phyloP scores from a whole-genome alignment of 1,140 invertebrate species.

The Mylabris phalerata region DNA sequence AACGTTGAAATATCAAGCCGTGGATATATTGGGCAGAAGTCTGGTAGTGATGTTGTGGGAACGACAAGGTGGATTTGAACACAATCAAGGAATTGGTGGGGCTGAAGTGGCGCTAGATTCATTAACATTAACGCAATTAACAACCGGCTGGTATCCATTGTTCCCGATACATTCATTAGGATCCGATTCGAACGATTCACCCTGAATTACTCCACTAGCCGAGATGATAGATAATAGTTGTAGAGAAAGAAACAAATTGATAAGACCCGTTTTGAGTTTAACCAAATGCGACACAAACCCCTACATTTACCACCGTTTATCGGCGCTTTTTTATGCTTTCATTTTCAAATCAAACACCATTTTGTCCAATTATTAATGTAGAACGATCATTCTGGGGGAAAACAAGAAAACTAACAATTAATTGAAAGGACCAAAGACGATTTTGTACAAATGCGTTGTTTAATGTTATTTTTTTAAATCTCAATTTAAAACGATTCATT shows the following conservation, averaged over 20 bases:
- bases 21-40: constrained; percentile 76
- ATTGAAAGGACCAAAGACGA: constrained; percentile 22
- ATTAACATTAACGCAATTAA: constrained; percentile 67
- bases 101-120: constrained; percentile 74
- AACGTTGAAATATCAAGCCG: constrained; percentile 79
- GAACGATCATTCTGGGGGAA: too few species aligned
- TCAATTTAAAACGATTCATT: not conserved
- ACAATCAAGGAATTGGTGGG: constrained; percentile 80
- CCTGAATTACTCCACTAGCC: constrained; percentile 45
- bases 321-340: too few species aligned
- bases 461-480: constrained; percentile 13
- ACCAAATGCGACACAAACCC: too few species aligned
- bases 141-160: constrained; percentile 82
- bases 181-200: constrained; percentile 63
- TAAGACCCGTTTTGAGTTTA: too few species aligned
- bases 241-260: too few species aligned
- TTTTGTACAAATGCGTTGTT: constrained; percentile 16
- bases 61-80: constrained; percentile 75
- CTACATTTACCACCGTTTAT: too few species aligned
- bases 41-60: constrained; percentile 88
- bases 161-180: constrained; percentile 71
- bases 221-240: too few species aligned
- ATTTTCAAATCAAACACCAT: too few species aligned
- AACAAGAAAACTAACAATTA: constrained; percentile 9
- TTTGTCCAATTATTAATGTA: too few species aligned